A percentile compares a stretch with the other conserved stretches of the same genome.
These are phyloP conservation scores for Sicus ferrugineus DNA, from an alignment of 2,888 invertebrate genomes.

Conservation along the genomic window DNA sequence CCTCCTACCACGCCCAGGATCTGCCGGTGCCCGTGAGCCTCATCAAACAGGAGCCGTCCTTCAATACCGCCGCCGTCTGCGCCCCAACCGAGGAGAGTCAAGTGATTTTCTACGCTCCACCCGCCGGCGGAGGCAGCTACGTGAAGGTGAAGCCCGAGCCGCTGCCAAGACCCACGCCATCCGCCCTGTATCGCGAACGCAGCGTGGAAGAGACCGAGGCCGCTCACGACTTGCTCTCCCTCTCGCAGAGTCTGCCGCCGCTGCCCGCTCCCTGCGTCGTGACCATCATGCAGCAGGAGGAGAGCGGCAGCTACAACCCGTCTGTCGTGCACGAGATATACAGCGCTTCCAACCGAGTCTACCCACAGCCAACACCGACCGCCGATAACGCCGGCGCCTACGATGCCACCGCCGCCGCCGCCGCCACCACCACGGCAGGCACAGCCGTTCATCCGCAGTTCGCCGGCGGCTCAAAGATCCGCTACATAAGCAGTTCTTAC, in stretches of 20 bases:
- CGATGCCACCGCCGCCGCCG: constrained; percentile 40
- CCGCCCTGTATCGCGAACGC: constrained; percentile 65
- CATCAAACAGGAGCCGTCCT: constrained; percentile 21
- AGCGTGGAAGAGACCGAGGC: constrained; percentile 88
- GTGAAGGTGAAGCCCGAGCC: constrained; percentile 26
- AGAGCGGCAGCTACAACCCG: constrained; percentile 41
- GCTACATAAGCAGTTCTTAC: constrained; percentile 62
- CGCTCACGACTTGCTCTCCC: constrained; percentile 80
- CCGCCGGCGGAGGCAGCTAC: constrained; percentile 48
- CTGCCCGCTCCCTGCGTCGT: constrained; percentile 76
- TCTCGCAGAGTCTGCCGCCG: constrained; percentile 80
- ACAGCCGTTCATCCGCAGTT: constrained; percentile 37
- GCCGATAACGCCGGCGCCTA: constrained; percentile 44
- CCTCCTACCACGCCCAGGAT: background rate
- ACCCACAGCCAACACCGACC: constrained; percentile 43
- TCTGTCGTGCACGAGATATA: constrained; percentile 61
- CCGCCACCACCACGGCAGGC: constrained; percentile 11
- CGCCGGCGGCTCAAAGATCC: constrained; percentile 54
- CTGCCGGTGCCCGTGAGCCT: constrained; percentile 13
- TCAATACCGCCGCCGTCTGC: constrained; percentile 26
- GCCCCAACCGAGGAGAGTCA: constrained; percentile 55
- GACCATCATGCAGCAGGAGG: constrained; percentile 66
- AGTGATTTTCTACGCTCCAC: constrained; percentile 64
- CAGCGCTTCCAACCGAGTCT: constrained; percentile 55
- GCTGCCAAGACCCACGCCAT: constrained; percentile 27